phyloP scores from a whole-genome alignment of 2,888 invertebrate species.

The Ophion ventricosus region DNA sequence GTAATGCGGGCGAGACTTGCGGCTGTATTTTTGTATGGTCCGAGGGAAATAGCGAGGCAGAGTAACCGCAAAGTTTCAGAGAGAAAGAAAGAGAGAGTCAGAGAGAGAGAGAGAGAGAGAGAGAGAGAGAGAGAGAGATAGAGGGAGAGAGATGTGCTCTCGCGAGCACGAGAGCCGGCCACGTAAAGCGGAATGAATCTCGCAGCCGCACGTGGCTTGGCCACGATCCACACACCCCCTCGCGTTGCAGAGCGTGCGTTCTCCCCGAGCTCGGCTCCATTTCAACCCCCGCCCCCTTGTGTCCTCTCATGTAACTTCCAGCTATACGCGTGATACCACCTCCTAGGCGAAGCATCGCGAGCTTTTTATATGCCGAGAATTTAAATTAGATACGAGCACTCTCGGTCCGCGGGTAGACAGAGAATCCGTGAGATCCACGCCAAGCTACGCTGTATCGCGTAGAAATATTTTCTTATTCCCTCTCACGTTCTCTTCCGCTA shows the following conservation, averaged over 20 bases:
- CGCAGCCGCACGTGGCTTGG: constrained; percentile 82
- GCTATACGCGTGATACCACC: constrained; percentile 40
- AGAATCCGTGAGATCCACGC: constrained; percentile 65
- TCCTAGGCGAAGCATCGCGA: constrained; percentile 68
- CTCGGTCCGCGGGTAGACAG: constrained; percentile 71
- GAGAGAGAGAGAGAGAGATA: too few species aligned
- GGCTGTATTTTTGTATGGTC: constrained; percentile 64
- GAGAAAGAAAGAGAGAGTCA: constrained; percentile 48
- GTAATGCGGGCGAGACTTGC: constrained; percentile 57
- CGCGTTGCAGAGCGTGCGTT: constrained; percentile 47
- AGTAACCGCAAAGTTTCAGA: constrained; percentile 37
- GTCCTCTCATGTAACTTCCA: constrained; percentile 48
- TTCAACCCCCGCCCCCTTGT: constrained; percentile 65
- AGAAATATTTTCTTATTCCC: constrained; percentile 54
- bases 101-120: constrained; percentile 62
- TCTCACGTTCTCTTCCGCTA: background rate
- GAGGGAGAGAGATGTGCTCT: constrained; percentile 54
- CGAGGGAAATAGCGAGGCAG: constrained; percentile 59
- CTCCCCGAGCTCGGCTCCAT: constrained; percentile 54
- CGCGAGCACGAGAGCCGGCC: constrained; percentile 75
- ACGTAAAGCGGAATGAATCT: constrained; percentile 82
- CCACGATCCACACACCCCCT: constrained; percentile 79
- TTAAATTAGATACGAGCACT: constrained; percentile 81
- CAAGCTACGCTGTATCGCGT: constrained; percentile 61
- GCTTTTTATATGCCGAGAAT: constrained; percentile 80